Percentiles rank a stretch among this genome's conserved stretches.
phyloP scores from a whole-genome alignment of 2,888 invertebrate species.

The Aphidoletes aphidimyza region DNA sequence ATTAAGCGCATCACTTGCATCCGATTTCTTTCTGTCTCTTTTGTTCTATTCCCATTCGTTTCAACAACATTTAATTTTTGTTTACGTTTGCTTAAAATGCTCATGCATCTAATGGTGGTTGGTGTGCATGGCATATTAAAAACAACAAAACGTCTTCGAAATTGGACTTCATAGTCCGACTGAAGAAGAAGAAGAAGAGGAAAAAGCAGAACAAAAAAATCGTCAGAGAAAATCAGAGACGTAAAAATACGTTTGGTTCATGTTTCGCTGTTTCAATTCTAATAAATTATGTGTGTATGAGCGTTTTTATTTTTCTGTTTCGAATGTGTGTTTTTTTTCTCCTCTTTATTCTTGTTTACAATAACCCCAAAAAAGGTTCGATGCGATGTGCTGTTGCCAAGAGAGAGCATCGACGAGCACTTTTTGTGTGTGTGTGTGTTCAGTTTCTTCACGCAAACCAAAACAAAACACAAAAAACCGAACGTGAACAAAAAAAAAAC shows the following conservation, averaged over 20 bases:
- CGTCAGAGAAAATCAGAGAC: slow-evolving; percentile 29
- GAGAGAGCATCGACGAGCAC: no score
- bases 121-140: background rate
- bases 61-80: no score
- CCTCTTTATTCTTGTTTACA: slow-evolving; percentile 15
- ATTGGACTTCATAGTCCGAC: background rate
- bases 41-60: background rate
- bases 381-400: background rate
- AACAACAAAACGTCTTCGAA: background rate
- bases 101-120: slow-evolving; percentile 2
- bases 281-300: slow-evolving; percentile 22
- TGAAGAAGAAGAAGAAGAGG: background rate
- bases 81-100: slow-evolving; percentile 18
- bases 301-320: slow-evolving; percentile 19
- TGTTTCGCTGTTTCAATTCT: slow-evolving; percentile 29
- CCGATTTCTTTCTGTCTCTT: slow-evolving; percentile 19
- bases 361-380: slow-evolving; percentile 32
- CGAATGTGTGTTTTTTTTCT: background rate
- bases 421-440: no score
- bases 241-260: slow-evolving; percentile 43
- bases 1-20: slow-evolving; percentile 42
- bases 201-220: background rate
- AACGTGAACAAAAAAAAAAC: background rate
- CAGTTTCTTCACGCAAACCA: background rate
- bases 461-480: background rate